Percentiles rank a stretch among this genome's conserved stretches.
These are phyloP conservation scores for Sinocyclocheilus maitianheensis DNA, from an alignment of 2,113 vertebrate species.

Conservation along the genomic window DNA sequence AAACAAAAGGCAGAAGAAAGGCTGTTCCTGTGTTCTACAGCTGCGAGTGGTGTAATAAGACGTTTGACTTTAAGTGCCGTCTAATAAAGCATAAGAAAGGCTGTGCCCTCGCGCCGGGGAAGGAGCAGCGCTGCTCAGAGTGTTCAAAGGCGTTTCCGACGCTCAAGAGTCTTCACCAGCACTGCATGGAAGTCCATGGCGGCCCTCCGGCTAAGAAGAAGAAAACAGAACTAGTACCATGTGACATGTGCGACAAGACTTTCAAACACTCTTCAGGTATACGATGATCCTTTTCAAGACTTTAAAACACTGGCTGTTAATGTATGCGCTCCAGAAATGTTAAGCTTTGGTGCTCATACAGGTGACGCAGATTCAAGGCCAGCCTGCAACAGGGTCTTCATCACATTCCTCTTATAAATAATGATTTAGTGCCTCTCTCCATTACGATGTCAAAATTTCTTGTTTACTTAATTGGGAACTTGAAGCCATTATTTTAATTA, in stretches of 20 bases:
- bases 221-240: slow-evolving; percentile 70
- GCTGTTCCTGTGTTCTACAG: slow-evolving; percentile 70
- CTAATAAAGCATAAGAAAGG: slow-evolving; percentile 80
- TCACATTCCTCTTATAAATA: not conserved
- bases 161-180: slow-evolving; percentile 76
- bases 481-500: too few relatives aligned
- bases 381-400: too few relatives aligned
- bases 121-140: slow-evolving; percentile 72
- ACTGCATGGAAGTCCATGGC: slow-evolving; percentile 71
- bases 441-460: not conserved
- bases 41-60: slow-evolving; percentile 82
- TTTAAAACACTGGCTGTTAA: too few relatives aligned
- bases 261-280: slow-evolving; percentile 88
- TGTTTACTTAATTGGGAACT: too few relatives aligned
- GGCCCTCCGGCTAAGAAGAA: slow-evolving; percentile 70
- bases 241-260: slow-evolving; percentile 82
- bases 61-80: slow-evolving; percentile 83
- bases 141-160: slow-evolving; percentile 67
- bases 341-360: not conserved
- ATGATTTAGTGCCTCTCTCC: not conserved
- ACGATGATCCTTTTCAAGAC: not conserved
- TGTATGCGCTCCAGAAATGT: too few relatives aligned
- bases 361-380: too few relatives aligned
- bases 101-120: slow-evolving; percentile 75
- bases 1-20: slow-evolving; percentile 45